Evolutionary conservation across 2,888 invertebrate species (phyloP).

Genomic region (Nephrotoma guestfalica): DNA sequence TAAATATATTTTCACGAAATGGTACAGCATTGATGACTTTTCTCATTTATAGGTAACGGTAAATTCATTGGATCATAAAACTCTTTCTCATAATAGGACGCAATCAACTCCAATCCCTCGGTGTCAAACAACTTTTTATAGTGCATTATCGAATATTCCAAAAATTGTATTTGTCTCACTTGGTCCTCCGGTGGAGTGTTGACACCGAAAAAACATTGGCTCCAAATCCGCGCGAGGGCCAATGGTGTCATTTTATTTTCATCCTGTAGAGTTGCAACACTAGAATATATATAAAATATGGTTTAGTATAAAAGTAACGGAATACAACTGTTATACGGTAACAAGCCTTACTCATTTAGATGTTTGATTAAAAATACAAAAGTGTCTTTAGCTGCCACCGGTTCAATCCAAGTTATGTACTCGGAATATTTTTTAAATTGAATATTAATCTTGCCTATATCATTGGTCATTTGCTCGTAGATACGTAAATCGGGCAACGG

Average conservation of each 20-base stretch:
- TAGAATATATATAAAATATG: neutral
- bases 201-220: neutral
- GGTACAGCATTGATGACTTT: neutral
- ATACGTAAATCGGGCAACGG: neutral
- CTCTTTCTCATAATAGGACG: neutral
- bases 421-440: neutral
- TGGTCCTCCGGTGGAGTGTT: neutral
- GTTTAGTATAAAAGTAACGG: neutral
- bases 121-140: neutral
- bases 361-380: neutral
- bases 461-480: neutral
- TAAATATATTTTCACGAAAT: neutral
- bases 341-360: neutral
- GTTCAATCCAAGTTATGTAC: neutral
- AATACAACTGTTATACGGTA: neutral
- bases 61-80: conserved; percentile 1
- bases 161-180: neutral
- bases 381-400: neutral
- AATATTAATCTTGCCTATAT: neutral
- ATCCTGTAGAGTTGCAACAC: neutral
- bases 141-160: neutral
- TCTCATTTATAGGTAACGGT: neutral
- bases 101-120: neutral
- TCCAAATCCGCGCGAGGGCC: neutral
- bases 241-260: neutral